Conservation (phyloP, 2,888 invertebrate genomes). For the Sphinx pinastri region DNA sequence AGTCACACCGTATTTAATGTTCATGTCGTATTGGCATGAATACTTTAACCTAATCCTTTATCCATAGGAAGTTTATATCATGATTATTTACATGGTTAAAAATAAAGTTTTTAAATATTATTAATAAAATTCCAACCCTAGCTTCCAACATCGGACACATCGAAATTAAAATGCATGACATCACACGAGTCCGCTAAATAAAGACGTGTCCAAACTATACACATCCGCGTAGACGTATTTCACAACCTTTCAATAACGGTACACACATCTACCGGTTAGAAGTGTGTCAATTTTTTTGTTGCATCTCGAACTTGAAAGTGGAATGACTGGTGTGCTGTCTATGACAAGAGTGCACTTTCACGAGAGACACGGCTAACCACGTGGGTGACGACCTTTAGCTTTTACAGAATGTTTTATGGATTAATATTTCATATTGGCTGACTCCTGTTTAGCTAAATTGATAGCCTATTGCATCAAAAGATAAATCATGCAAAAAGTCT, state of each 20-base stretch:
- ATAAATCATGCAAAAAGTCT: no score
- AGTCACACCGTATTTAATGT: no score
- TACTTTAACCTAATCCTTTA: no score
- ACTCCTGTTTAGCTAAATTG: no score
- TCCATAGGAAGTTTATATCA: no score
- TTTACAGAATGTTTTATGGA: not conserved
- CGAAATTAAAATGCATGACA: slow-evolving; percentile 10
- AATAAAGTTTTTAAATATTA: not conserved
- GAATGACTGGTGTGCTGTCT: slow-evolving; percentile 4
- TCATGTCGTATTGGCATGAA: no score
- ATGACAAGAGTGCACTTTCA: slow-evolving; percentile 6
- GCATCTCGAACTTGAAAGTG: slow-evolving; percentile 24
- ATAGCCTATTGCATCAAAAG: no score
- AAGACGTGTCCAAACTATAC: slow-evolving; percentile 2
- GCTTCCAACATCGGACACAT: not conserved
- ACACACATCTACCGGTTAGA: slow-evolving; percentile 28
- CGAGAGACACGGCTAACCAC: not conserved
- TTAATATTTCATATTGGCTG: no score
- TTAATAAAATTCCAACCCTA: not conserved
- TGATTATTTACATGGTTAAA: not conserved
- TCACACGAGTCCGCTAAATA: not conserved
- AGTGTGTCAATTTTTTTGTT: slow-evolving; percentile 28
- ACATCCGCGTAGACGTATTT: not conserved
- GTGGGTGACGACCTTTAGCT: slow-evolving; percentile 2
- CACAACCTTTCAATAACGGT: slow-evolving; percentile 18